Base-by-base conservation (phyloP, 2,888 invertebrate species). In the Auanema sp. region DNA sequence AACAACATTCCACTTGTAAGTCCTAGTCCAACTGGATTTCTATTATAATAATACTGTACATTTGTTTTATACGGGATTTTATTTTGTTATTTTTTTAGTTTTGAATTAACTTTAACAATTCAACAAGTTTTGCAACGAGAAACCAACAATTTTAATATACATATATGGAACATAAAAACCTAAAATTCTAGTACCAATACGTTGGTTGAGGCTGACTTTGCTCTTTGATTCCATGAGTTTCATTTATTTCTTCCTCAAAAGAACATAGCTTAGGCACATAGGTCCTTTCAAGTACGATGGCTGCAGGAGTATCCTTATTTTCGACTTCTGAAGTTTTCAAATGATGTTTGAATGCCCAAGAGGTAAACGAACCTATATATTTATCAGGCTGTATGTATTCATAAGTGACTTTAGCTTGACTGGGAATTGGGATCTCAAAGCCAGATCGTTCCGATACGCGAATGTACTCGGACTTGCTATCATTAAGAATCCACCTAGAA, bases 361-460 rank as follows among this genome's bases (percentile, higher is more conserved):
- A 55, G 6, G n/a, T 24, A 42, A 41, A 16, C 59, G 5, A n/a
- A 78, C 79, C 81, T 23, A 81, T 77, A 58, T 81, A 81, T 23
- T 75, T 75, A 21, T 73, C 76, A 1, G 78, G 74, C 51, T 72
- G 67, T 6, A 72, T 44, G 47, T 80, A 80, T 49, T 80, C 80
- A 59, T 80, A 80, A 8, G 80, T 81, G 40, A 77, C 73, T 44
- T 67, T 68, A 3, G 81, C 81, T 49, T 76, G 77, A 14, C 65
- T 69, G 5, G 81, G 81, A 53, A 83, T 61, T 16, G 81, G 81
- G 64, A 81, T 82, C 60, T 77, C 76, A 62, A 69, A 78, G 24
- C 81, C 81, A 42, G 77, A 76, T 8, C 69, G 60, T 10, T 60
- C 64, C 16, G 79, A 79, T 23, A 80, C 66, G n/a, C 81, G 63